These are phyloP conservation scores for Tenodera sinensis DNA, from an alignment of 2,888 invertebrate genomes.

Conservation along the genomic window DNA sequence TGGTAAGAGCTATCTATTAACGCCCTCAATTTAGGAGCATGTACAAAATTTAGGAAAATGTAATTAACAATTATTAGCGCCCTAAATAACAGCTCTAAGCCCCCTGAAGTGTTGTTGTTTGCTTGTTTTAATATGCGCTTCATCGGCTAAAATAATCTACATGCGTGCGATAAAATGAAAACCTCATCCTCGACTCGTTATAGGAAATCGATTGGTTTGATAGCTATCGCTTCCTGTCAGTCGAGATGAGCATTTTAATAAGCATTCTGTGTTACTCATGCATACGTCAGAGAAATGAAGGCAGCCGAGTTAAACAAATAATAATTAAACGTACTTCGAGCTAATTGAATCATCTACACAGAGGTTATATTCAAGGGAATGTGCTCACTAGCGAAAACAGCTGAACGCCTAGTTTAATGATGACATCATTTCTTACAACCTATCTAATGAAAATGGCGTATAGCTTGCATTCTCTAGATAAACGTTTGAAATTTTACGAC, in stretches of 20 bases:
- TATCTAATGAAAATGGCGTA: too few relatives aligned
- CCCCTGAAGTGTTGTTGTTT: background rate
- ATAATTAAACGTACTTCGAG: background rate
- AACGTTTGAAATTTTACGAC: too few relatives aligned
- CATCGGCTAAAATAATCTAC: background rate
- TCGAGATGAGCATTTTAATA: background rate
- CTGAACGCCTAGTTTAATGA: background rate
- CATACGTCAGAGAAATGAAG: background rate
- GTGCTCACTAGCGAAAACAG: background rate
- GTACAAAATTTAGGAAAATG: background rate
- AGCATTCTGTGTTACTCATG: background rate
- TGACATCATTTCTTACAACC: background rate
- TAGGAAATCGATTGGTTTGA: background rate
- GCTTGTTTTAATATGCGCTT: background rate
- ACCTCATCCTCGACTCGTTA: background rate
- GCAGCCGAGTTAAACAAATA: background rate
- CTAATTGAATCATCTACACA: background rate
- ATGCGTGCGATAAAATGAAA: background rate
- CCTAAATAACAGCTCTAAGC: background rate
- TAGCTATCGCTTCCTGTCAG: background rate
- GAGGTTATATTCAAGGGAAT: background rate
- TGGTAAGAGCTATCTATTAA: background rate
- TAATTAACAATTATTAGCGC: background rate
- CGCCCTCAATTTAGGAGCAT: background rate
- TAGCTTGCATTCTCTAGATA: too few relatives aligned